These are phyloP conservation scores for Adelges cooleyi DNA, from an alignment of 1,140 invertebrate species.

Conservation along the genomic window DNA sequence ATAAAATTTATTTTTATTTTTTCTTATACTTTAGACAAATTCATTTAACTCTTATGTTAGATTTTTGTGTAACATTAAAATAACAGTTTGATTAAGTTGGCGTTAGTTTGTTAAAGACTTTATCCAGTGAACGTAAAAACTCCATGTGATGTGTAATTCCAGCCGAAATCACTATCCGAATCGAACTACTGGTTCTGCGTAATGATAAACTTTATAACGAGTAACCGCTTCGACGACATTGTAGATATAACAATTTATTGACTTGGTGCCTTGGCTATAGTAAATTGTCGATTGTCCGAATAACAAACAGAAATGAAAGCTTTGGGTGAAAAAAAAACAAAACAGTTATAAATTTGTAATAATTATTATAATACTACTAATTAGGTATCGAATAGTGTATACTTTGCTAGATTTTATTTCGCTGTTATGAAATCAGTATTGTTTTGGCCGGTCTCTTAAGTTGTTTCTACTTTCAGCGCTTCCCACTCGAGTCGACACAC, in stretches of 20 bases:
- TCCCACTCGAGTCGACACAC: slow-evolving; percentile 55
- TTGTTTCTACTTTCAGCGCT: slow-evolving; percentile 82
- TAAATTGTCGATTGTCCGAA: slow-evolving; percentile 76
- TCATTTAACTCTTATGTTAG: slow-evolving; percentile 65
- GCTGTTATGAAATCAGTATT: slow-evolving; percentile 79
- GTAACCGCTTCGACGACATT: slow-evolving; percentile 58
- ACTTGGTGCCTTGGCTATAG: slow-evolving; percentile 81
- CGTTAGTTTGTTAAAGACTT: slow-evolving; percentile 46
- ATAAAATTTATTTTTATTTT: neutral
- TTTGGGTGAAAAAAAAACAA: slow-evolving; percentile 50
- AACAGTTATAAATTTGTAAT: too few species aligned
- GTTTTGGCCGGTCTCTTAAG: slow-evolving; percentile 65
- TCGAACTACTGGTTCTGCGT: slow-evolving; percentile 90
- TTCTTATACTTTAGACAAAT: slow-evolving; percentile 77
- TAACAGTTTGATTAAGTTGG: slow-evolving; percentile 46
- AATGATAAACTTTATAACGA: slow-evolving; percentile 86
- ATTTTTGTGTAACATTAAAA: slow-evolving; percentile 68
- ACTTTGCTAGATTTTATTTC: slow-evolving; percentile 77
- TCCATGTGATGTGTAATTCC: slow-evolving; percentile 71
- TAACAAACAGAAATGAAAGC: slow-evolving; percentile 83
- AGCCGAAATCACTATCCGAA: slow-evolving; percentile 58
- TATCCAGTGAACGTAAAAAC: slow-evolving; percentile 76
- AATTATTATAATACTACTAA: too few species aligned
- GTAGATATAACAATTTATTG: slow-evolving; percentile 91
- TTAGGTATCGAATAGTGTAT: slow-evolving; percentile 33